Evolutionary conservation across 2,888 invertebrate genomes (phyloP), one percentile per base, ranked within the genome.

Genomic region (Rhamnusium bicolor): DNA sequence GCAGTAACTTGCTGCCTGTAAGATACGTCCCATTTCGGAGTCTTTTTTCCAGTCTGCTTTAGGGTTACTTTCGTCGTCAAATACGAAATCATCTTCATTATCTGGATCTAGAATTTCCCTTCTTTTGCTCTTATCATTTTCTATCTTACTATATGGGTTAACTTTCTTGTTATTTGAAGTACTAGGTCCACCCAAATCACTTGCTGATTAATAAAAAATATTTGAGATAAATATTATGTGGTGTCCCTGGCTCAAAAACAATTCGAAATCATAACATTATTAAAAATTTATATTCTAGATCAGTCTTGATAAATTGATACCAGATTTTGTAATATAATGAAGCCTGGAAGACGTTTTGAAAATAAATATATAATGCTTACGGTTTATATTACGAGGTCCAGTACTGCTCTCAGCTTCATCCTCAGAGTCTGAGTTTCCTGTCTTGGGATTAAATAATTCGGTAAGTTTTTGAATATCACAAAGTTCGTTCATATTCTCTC

Each of bases 1-100:
- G 96, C 92, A 7, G 94, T 92, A 0, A 98, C 94, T 40, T 94
- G 91, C 87, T 98, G 98, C 80, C 94, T 94, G 87, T 96, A 97
- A 78, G 92, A 91, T 86, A 97, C 93, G 46, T 93, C 93, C 88
- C 95, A 96, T 78, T 91, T 90, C 0, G 96, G 96, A 19, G 90
- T 88, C 84, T n/a, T 91, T 91, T 53, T 94, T 91, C 72, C 92
- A 92, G 78, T 93, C 93, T 18, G 74, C 70, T 27, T 74, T 71
- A 2, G 56, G 68, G 3, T 90, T 87, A 12, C 88, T 84, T 4
- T 91, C 91, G 0, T 90, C 90, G 49, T 91, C 89, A 78, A 90
- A 90, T 0, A 90, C 60, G 3, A 75, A 73, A 69, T 66, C 65
- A 40, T 71, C 54, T 16, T 74, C 72, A 40, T 77, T 74, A 0